Conservation (phyloP, 1,140 invertebrate genomes). For the Sitodiplosis mosellana region DNA sequence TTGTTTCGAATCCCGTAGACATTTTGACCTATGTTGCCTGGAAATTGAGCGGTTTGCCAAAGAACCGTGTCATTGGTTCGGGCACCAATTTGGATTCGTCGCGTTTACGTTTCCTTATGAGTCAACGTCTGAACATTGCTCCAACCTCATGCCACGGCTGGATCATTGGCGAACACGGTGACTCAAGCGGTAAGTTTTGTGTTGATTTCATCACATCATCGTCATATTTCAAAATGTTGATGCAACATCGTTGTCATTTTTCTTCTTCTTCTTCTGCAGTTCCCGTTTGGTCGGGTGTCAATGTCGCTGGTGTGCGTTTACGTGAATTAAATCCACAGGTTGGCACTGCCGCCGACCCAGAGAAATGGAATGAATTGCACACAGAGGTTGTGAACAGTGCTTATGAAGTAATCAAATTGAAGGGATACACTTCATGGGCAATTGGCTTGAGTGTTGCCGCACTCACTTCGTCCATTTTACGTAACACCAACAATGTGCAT, state of each 20-base stretch:
- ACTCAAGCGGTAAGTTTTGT: slow-evolving; percentile 36
- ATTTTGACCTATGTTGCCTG: slow-evolving; percentile 83
- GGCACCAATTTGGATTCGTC: slow-evolving; percentile 84
- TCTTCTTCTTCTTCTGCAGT: slow-evolving; percentile 31
- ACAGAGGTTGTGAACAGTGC: slow-evolving; percentile 66
- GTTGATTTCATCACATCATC: neutral
- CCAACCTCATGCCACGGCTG: slow-evolving; percentile 72
- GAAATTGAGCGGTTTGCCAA: slow-evolving; percentile 76
- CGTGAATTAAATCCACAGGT: slow-evolving; percentile 55
- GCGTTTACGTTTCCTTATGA: slow-evolving; percentile 72
- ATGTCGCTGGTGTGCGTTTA: slow-evolving; percentile 70
- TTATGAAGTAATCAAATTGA: slow-evolving; percentile 76
- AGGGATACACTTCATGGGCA: slow-evolving; percentile 81
- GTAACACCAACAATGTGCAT: slow-evolving; percentile 58
- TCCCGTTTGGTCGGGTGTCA: slow-evolving; percentile 83
- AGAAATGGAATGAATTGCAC: slow-evolving; percentile 62
- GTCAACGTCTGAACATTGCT: slow-evolving; percentile 59
- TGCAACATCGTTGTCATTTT: too few species aligned
- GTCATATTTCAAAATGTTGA: too few species aligned
- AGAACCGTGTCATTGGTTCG: slow-evolving; percentile 70
- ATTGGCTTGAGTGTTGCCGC: slow-evolving; percentile 69
- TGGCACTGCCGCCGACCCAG: slow-evolving; percentile 49
- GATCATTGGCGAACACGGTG: slow-evolving; percentile 77
- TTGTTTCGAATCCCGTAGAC: slow-evolving; percentile 84
- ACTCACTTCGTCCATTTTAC: slow-evolving; percentile 50